These are phyloP conservation scores for Garrulus glandarius DNA, from an alignment of 2,797 vertebrate genomes.

Conservation along the genomic window DNA sequence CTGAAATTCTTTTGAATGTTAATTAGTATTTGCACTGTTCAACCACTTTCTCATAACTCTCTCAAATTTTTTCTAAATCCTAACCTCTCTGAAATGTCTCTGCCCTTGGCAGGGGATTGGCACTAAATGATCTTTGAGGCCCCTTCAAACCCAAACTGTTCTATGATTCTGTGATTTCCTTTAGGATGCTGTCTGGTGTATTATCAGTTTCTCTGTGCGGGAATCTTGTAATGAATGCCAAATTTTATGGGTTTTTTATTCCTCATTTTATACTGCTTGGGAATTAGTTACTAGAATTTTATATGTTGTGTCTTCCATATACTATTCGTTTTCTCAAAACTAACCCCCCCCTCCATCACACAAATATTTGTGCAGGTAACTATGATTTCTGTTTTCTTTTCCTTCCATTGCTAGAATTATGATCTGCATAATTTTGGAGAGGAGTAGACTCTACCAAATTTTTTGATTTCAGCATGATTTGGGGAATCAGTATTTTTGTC, in stretches of 20 bases:
- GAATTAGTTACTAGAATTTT: background rate
- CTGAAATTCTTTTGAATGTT: background rate
- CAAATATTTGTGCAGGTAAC: background rate
- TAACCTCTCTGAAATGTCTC: background rate
- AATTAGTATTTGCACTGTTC: background rate
- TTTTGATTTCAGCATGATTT: background rate
- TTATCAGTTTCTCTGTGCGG: background rate
- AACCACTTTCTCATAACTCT: background rate
- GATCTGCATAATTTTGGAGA: background rate
- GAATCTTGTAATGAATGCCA: background rate
- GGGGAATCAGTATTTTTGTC: background rate
- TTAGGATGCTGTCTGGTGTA: background rate
- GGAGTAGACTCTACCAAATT: background rate
- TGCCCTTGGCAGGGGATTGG: background rate
- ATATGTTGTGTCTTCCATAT: background rate
- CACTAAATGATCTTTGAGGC: background rate
- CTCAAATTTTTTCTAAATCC: background rate
- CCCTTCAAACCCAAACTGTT: background rate
- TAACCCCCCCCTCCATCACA: background rate
- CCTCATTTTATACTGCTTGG: background rate
- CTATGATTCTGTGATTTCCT: background rate
- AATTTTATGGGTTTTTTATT: background rate
- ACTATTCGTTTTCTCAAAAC: background rate
- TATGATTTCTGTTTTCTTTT: background rate
- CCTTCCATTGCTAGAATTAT: background rate